Percentiles rank a stretch among this genome's conserved stretches.
These are phyloP conservation scores for Axea sp. DNA, from an alignment of 2,888 invertebrate species.

Conservation along the genomic window DNA sequence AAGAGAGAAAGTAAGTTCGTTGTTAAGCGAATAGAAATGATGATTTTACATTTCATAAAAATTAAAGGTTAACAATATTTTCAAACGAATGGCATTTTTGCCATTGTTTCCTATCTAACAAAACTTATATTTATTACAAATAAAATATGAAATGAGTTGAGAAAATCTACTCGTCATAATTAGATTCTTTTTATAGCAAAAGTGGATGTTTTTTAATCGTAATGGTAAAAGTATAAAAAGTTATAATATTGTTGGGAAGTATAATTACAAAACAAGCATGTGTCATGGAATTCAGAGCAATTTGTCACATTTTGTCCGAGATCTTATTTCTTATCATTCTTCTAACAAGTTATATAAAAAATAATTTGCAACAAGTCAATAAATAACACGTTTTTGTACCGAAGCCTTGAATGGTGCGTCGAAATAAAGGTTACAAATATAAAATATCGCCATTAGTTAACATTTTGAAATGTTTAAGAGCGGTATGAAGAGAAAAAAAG, in stretches of 20 bases:
- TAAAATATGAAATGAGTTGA: no score
- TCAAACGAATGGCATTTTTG: no score
- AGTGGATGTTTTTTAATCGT: no score
- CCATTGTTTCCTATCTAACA: no score
- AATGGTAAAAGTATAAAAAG: no score
- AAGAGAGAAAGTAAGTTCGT: slow-evolving; percentile 32
- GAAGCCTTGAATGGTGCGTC: slow-evolving; percentile 46
- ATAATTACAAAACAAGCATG: slow-evolving; percentile 38
- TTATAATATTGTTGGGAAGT: slow-evolving; percentile 28
- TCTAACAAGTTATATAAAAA: no score
- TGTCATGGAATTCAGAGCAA: slow-evolving; percentile 39
- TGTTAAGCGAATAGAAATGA: slow-evolving; percentile 12
- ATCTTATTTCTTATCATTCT: no score
- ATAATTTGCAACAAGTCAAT: slow-evolving; percentile 46
- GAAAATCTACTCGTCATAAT: no score
- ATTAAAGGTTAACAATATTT: no score
- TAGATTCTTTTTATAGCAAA: no score
- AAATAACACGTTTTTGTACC: slow-evolving; percentile 52
- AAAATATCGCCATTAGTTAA: slow-evolving; percentile 51
- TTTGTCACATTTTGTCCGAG: slow-evolving; percentile 53
- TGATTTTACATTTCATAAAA: slow-evolving; percentile 1
- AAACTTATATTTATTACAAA: no score
- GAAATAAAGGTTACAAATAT: slow-evolving; percentile 42
- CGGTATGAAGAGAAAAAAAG: slow-evolving; percentile 18
- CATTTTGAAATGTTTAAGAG: slow-evolving; percentile 52